Percentiles rank a stretch among this genome's conserved stretches.
phyloP scores from a whole-genome alignment of 2,113 vertebrate species.

The Synodontis membranacea region DNA sequence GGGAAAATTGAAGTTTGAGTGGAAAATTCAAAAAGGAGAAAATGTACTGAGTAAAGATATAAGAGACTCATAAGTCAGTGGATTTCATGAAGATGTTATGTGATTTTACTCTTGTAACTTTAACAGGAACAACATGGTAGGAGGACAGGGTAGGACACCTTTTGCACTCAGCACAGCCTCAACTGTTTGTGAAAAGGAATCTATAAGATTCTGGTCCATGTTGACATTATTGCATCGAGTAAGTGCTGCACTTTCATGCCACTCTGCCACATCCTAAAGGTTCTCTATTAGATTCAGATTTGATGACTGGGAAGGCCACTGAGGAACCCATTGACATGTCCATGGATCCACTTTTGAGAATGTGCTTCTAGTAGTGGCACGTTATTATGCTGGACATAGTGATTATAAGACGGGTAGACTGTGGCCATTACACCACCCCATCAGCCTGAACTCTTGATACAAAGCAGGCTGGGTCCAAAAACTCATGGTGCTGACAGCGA shows the following conservation, averaged over 20 bases:
- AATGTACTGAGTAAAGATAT: background rate
- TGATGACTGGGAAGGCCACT: background rate
- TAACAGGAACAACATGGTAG: background rate
- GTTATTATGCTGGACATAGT: background rate
- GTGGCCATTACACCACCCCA: background rate
- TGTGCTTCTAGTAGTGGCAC: too few relatives aligned
- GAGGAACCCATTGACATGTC: background rate
- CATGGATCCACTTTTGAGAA: too few relatives aligned
- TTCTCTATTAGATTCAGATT: background rate
- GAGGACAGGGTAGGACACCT: background rate
- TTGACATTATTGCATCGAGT: background rate
- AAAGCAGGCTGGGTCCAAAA: background rate
- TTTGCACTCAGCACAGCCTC: background rate
- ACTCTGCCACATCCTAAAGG: background rate
- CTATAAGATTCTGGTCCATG: background rate
- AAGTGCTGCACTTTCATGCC: background rate
- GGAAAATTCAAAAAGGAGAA: background rate
- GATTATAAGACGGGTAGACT: background rate
- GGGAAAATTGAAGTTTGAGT: too few relatives aligned
- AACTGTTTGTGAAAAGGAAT: background rate
- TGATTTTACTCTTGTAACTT: background rate
- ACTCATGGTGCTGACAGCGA: background rate
- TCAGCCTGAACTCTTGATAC: background rate
- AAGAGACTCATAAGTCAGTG: too few relatives aligned
- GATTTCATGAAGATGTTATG: too few relatives aligned